Evolutionary conservation across 2,888 invertebrate species (phyloP), one percentile per base, ranked within the genome.

Genomic region (Calameuta pallipes): DNA sequence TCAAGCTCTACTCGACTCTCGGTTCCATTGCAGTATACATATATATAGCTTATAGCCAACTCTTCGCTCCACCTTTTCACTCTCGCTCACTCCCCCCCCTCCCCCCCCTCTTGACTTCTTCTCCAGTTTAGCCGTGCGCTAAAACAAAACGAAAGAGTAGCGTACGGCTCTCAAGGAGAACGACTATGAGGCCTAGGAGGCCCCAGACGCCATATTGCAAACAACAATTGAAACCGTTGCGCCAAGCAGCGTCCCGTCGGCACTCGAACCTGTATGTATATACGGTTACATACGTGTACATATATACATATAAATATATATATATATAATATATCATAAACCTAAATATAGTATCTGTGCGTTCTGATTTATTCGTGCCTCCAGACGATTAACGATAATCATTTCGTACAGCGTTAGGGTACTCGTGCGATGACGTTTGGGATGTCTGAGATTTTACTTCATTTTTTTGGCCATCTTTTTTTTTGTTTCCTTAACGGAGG

Each of bases 211-310:
- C 90, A 89, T 90, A 87, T 87, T 90, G 88, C 87, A 85, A 88
- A 90, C 90, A 88, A 90, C 90, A 90, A 90, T 90, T 90, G 90
- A 90, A 90, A 88, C 88, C 89, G 88, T 88, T 88, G 89, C 88
- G 84, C 83, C 83, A 84, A 77, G 69, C 76, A 78, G 80, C 76
- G 23, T 56, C 23, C 56, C 56, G 56, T 56, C 56, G 56, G 56
- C 56, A 56, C 56, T 56, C 56, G 23, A 23, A 23, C 23, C 56
- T 56, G 9, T 23, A 23, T 56, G 56, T 9, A 23, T 56, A 23
- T 56, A 56, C 9, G 56, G 56, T 56, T 56, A 41, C 41, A 6
- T 15, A 4, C 6, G 9, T 56, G 9, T 23, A 15, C 6, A 41
- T 23, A 15, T 1, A 41, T 41, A 9, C 31, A 31, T 31, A 31